These are phyloP conservation scores for Hemibagrus guttatus DNA, from an alignment of 2,797 vertebrate species.

Conservation along the genomic window DNA sequence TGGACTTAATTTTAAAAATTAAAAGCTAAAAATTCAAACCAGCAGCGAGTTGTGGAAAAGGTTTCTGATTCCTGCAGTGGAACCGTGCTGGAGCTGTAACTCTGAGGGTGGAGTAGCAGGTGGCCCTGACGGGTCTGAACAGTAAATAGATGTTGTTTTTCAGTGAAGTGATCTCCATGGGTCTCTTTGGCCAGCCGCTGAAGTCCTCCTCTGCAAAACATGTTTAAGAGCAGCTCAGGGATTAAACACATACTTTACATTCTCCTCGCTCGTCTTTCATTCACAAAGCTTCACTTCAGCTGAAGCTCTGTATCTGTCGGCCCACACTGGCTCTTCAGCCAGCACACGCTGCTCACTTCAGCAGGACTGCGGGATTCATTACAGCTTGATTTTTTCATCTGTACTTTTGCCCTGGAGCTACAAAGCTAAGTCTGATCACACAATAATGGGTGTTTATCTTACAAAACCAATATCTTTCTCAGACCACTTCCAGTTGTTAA, in stretches of 20 bases:
- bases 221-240: background rate
- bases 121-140: background rate
- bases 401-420: background rate
- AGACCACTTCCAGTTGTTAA: too few species aligned
- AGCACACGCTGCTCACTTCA: background rate
- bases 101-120: background rate
- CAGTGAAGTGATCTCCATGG: background rate
- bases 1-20: background rate
- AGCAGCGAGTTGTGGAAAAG: background rate
- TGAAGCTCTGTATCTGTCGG: background rate
- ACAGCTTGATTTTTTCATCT: background rate
- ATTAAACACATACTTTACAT: slow-evolving; percentile 36
- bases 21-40: background rate
- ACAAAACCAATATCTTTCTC: background rate
- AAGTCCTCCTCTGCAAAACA: slow-evolving; percentile 5
- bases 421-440: background rate
- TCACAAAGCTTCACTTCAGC: slow-evolving; percentile 9
- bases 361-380: background rate
- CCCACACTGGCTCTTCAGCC: background rate
- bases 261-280: slow-evolving; percentile 28
- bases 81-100: background rate
- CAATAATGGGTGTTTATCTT: background rate
- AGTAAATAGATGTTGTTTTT: background rate
- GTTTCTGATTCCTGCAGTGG: background rate
- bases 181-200: background rate